These are phyloP conservation scores for Pomatostomus ruficeps DNA, from an alignment of 2,113 vertebrate genomes.

Conservation along the genomic window DNA sequence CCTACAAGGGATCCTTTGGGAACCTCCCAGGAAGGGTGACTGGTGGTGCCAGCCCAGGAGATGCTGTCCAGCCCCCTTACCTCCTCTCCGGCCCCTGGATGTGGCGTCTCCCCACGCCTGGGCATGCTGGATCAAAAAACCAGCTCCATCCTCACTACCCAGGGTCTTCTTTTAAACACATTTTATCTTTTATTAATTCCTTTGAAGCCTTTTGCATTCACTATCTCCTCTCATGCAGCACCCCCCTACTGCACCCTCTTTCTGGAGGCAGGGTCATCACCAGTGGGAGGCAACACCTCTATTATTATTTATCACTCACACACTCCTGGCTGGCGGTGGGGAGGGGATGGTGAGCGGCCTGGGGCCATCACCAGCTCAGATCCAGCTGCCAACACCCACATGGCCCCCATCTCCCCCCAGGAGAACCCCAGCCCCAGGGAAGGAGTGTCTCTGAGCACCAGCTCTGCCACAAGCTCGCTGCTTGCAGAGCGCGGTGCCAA, in stretches of 20 bases:
- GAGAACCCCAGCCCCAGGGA: neutral
- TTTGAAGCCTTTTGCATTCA: conserved; percentile 23
- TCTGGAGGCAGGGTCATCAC: neutral
- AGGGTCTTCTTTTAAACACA: conserved; percentile 7
- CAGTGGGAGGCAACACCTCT: neutral
- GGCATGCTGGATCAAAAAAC: neutral
- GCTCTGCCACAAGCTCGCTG: neutral
- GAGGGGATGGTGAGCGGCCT: neutral
- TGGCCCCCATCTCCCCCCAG: neutral
- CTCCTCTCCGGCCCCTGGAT: accelerated
- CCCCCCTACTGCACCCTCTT: neutral
- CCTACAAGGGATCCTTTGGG: neutral
- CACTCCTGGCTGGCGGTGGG: accelerated
- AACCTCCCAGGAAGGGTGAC: neutral
- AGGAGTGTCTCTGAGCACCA: neutral
- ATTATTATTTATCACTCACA: neutral
- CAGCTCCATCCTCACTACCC: neutral
- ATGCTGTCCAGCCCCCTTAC: neutral
- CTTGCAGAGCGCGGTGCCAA: neutral
- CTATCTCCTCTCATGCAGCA: neutral
- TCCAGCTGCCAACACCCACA: neutral
- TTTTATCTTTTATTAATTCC: conserved; percentile 58
- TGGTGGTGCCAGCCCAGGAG: neutral
- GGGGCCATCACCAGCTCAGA: neutral
- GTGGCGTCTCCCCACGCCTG: neutral